Percentiles rank a stretch among this genome's conserved stretches.
These are phyloP conservation scores for Pseudobourletiella spinata DNA, from an alignment of 1,140 invertebrate species.

Conservation along the genomic window DNA sequence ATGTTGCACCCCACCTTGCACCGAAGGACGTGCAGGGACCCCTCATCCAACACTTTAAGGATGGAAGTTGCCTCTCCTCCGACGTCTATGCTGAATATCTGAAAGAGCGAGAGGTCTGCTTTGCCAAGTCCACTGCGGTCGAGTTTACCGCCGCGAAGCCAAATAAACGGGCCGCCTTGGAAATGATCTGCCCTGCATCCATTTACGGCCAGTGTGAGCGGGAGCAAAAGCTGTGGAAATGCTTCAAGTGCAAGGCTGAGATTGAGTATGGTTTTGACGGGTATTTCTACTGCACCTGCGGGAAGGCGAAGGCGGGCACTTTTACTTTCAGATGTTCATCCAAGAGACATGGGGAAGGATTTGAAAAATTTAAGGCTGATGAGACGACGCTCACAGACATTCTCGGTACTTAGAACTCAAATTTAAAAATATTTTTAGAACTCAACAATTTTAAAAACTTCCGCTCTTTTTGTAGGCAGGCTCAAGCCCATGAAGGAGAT, in stretches of 20 bases:
- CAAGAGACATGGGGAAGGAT: neutral
- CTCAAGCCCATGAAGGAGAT: neutral
- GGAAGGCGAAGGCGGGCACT: neutral
- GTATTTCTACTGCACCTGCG: constrained; percentile 11
- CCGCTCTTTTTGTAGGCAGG: too few species aligned
- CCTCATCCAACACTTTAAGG: neutral
- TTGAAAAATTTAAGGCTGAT: neutral
- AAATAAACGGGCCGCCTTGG: neutral
- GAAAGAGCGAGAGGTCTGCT: neutral
- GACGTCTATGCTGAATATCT: neutral
- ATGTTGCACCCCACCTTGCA: neutral
- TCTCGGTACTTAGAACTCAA: too few species aligned
- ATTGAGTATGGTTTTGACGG: constrained; percentile 13
- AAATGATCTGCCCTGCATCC: neutral
- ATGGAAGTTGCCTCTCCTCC: neutral
- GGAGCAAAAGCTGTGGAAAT: neutral
- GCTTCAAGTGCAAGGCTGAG: neutral
- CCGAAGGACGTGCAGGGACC: neutral
- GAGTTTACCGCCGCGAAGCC: neutral
- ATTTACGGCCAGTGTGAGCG: neutral
- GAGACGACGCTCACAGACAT: too few species aligned
- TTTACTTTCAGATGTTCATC: constrained; percentile 5
- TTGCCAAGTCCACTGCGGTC: neutral
- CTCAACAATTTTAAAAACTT: neutral
- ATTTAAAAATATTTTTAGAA: neutral